Conservation (phyloP, 2,888 invertebrate species). For the Odontocerum albicorne region DNA sequence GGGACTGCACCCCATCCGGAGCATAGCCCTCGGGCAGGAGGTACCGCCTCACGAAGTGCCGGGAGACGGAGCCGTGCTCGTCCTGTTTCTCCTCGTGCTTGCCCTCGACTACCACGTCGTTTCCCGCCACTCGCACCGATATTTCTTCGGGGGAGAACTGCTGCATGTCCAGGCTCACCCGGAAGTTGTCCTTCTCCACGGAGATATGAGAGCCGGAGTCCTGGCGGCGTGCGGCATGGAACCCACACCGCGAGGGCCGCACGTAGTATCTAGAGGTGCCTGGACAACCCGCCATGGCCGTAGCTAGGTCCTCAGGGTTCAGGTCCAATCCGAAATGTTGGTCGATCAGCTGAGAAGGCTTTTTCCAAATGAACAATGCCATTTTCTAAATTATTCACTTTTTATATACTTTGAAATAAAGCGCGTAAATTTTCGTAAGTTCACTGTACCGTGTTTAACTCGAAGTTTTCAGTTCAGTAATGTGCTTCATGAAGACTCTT, state of each 20-base stretch:
- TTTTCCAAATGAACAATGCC: slow-evolving; percentile 12
- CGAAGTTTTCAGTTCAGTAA: no score
- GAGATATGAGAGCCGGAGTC: slow-evolving; percentile 9
- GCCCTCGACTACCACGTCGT: slow-evolving; percentile 71
- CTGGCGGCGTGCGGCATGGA: not conserved
- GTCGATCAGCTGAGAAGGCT: slow-evolving; percentile 8
- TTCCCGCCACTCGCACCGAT: slow-evolving; percentile 71
- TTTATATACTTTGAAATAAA: no score
- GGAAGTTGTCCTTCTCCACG: slow-evolving; percentile 58
- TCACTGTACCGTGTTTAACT: no score
- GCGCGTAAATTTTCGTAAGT: no score
- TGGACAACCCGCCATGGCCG: not conserved
- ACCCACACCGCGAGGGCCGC: slow-evolving; percentile 2
- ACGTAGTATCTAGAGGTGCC: not conserved
- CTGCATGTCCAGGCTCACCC: slow-evolving; percentile 73
- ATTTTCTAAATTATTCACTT: no score
- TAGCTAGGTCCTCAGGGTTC: slow-evolving; percentile 5
- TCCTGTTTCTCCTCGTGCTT: slow-evolving; percentile 79
- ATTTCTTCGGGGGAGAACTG: slow-evolving; percentile 79
- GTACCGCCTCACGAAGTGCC: slow-evolving; percentile 76
- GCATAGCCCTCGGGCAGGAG: slow-evolving; percentile 73
- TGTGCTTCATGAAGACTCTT: no score
- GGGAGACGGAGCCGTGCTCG: slow-evolving; percentile 70
- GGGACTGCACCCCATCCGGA: slow-evolving; percentile 68
- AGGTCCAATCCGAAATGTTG: slow-evolving; percentile 16